Evolutionary conservation across 2,113 vertebrate species (phyloP).

Genomic region (Pseudolaguvia tuberculata): DNA sequence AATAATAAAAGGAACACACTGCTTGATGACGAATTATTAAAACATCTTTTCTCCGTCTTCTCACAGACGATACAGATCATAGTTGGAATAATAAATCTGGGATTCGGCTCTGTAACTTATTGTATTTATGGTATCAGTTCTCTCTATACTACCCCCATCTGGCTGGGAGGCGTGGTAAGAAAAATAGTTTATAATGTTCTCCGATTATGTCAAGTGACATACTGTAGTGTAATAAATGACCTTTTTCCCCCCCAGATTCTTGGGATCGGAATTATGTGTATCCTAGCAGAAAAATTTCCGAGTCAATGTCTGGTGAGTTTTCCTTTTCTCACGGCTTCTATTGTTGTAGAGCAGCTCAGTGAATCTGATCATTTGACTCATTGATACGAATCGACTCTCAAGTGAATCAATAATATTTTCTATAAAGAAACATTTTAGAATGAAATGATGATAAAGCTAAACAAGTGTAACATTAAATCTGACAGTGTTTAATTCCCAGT

Average conservation of each 20-base stretch:
- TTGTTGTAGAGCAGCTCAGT: background rate
- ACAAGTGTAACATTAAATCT: background rate
- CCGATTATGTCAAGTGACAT: no score
- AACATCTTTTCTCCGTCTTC: conserved; percentile 12
- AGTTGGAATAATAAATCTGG: conserved; percentile 57
- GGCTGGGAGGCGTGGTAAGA: conserved; percentile 60
- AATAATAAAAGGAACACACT: no score
- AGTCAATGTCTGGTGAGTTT: conserved; percentile 63
- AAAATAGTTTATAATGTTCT: background rate
- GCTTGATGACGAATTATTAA: no score
- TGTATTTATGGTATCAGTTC: fast-evolving
- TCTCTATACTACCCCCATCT: background rate
- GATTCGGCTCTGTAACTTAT: background rate
- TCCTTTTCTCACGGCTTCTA: background rate
- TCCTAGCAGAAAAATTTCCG: conserved; percentile 59
- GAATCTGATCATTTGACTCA: background rate
- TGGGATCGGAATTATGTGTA: conserved; percentile 49
- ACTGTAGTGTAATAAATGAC: background rate
- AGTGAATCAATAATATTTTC: background rate
- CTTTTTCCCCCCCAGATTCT: conserved; percentile 51
- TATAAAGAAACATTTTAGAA: no score
- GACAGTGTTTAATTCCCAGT: no score
- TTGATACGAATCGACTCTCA: background rate
- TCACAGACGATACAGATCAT: conserved; percentile 60
- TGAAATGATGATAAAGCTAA: background rate